Evolutionary conservation across 1,140 invertebrate genomes (phyloP).

Genomic region (Macrocentrus cingulum): DNA sequence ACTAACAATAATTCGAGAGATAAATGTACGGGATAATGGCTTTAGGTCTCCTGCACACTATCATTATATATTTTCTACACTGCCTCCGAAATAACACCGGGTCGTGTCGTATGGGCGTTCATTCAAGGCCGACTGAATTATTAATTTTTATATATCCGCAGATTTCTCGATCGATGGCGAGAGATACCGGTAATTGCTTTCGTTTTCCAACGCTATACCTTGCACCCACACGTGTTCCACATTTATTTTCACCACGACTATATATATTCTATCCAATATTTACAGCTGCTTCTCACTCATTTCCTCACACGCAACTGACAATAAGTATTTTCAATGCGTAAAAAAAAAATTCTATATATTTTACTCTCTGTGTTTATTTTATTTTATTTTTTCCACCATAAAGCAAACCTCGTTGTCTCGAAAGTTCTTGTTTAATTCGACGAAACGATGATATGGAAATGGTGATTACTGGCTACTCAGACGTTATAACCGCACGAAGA

Average conservation of each 20-base stretch:
- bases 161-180: not conserved
- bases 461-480: not conserved
- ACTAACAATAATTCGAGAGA: slow-evolving; percentile 32
- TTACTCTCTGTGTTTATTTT: too few species aligned
- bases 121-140: slow-evolving; percentile 32
- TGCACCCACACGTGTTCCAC: not conserved
- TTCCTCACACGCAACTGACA: too few species aligned
- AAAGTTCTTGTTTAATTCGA: slow-evolving; percentile 22
- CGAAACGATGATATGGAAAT: slow-evolving; percentile 17
- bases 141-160: slow-evolving; percentile 38
- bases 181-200: not conserved
- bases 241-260: too few species aligned
- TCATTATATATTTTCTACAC: slow-evolving; percentile 33
- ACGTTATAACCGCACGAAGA: slow-evolving; percentile 5
- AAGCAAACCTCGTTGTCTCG: not conserved
- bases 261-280: too few species aligned
- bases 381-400: too few species aligned
- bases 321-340: too few species aligned
- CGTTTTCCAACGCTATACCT: not conserved
- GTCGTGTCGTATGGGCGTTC: slow-evolving; percentile 23
- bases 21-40: slow-evolving; percentile 43
- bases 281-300: too few species aligned
- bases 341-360: too few species aligned
- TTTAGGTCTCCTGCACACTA: slow-evolving; percentile 33
- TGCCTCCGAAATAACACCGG: not conserved